Evolutionary conservation across 2,113 vertebrate genomes (phyloP), one percentile per base, ranked within the genome.

Genomic region (Channa maculata): DNA sequence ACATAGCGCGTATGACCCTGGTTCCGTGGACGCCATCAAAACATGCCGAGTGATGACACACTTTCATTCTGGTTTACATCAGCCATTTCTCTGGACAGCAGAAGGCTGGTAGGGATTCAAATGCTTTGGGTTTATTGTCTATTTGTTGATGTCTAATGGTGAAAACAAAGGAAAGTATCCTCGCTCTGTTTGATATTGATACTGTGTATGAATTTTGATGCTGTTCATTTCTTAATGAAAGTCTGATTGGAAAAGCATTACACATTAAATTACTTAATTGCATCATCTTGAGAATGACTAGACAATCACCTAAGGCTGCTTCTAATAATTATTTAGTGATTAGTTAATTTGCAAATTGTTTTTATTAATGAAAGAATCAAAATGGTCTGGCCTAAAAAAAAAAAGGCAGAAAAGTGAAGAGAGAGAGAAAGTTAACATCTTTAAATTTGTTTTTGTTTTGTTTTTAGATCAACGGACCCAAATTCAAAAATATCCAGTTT

Each of bases 51-150:
- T 41, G 75, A 80, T 84, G 84, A 92, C 80, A 85, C 73, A 79
- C 71, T 83, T 82, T 89, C 73, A 54, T 70, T 75, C 46, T 12
- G 60, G 75, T 86, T 89, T 85, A 60, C 69, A 73, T 77, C 88
- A 83, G 82, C 49, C 66, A 63, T 39, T 80, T 65, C 59, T 64
- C 24, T 4, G 52, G 65, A 71, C 69, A 52, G 43, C 53, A 59
- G 4, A 12, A 44, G 10, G 45, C 55, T 64, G 33, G 4, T 7
- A 33, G n/a, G 11, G 52, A 68, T 34, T 13, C 8, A 57, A 36
- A 15, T 12, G 58, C 51, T 59, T 59, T 69, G 49, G 54, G 70
- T 69, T 59, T 37, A 69, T 6, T 24, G 59, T 48, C 34, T 11
- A 58, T 49, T 68, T 5, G 11, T 41, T 14, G 45, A 58, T 4